Evolutionary conservation across 2,888 invertebrate species (phyloP).

Genomic region (Trypoxylon attenuatum): DNA sequence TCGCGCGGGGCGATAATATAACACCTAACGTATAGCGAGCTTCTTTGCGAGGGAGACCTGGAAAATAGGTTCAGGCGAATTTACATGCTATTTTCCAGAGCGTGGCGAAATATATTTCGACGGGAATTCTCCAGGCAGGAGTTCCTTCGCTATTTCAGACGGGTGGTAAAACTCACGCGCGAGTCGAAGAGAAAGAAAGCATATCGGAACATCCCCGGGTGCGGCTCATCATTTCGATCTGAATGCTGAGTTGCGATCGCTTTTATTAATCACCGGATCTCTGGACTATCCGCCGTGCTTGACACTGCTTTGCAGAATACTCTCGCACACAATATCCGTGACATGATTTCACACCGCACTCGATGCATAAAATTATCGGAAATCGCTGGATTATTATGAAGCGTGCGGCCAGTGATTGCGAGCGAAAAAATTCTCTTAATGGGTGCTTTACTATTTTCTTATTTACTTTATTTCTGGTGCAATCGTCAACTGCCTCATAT

Average conservation of each 20-base stretch:
- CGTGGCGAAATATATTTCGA: not conserved
- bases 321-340: constrained; percentile 15
- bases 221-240: not conserved
- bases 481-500: too few relatives aligned
- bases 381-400: constrained; percentile 1
- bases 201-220: constrained; percentile 22
- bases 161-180: constrained; percentile 3
- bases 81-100: not conserved
- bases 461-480: too few relatives aligned
- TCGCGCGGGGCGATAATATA: not conserved
- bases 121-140: not conserved
- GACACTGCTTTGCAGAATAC: too few relatives aligned
- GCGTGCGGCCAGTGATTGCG: not conserved
- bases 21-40: not conserved
- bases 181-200: not conserved
- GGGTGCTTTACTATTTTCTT: too few relatives aligned
- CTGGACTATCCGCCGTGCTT: not conserved
- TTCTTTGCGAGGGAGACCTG: not conserved
- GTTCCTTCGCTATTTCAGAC: not conserved
- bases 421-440: too few relatives aligned
- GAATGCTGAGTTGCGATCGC: not conserved
- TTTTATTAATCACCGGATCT: not conserved
- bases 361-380: constrained; percentile 11
- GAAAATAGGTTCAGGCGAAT: not conserved
- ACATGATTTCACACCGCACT: constrained; percentile 18